Percentiles rank a stretch among this genome's conserved stretches.
These are phyloP conservation scores for Muraenolepis orangiensis DNA, from an alignment of 2,797 vertebrate species.

Conservation along the genomic window DNA sequence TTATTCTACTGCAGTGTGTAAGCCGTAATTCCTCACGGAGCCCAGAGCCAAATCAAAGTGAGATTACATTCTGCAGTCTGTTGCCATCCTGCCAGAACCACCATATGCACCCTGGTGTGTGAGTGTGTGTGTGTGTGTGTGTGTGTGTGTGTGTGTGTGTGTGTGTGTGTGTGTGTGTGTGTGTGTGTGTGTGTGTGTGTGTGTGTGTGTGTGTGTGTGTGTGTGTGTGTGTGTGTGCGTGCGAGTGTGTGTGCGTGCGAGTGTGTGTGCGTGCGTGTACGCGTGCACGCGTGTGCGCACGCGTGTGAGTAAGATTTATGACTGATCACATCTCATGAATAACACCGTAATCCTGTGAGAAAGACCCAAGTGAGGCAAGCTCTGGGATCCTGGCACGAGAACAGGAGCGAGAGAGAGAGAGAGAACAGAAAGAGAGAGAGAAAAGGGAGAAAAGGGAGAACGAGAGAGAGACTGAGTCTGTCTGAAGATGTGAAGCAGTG, in stretches of 20 bases:
- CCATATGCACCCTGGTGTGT: background rate
- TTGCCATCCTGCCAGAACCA: background rate
- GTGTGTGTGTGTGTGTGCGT: background rate
- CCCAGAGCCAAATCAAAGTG: background rate
- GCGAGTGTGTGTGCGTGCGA: no score
- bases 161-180: background rate
- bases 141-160: background rate
- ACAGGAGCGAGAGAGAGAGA: background rate
- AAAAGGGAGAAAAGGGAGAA: no score
- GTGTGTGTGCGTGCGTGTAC: no score
- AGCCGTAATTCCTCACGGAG: background rate
- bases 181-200: background rate
- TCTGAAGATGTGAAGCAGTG: background rate
- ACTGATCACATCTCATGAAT: background rate
- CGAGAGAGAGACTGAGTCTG: background rate
- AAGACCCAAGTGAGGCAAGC: background rate
- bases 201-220: background rate
- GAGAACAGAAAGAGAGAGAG: background rate
- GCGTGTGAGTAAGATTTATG: background rate
- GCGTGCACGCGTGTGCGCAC: no score
- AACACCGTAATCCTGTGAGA: background rate
- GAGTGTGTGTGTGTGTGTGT: background rate
- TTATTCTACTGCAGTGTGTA: background rate
- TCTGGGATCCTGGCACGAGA: background rate
- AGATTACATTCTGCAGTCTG: no score